Conservation (phyloP, 2,888 invertebrate species). For the Lottia scabra region DNA sequence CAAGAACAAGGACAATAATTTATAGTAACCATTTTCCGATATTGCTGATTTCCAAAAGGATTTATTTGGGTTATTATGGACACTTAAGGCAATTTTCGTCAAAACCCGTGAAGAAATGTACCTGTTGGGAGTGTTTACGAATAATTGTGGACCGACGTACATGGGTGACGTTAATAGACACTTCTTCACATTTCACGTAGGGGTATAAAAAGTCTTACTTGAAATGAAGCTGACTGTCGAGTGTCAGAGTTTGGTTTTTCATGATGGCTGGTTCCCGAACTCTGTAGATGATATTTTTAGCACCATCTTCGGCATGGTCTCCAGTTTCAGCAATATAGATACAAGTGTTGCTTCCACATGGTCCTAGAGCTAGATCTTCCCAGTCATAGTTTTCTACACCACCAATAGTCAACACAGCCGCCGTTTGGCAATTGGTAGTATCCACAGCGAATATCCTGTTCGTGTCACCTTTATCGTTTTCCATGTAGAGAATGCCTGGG, state of each 20-base stretch:
- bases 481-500: constrained; percentile 21
- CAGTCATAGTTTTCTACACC: constrained; percentile 32
- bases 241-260: constrained; percentile 5
- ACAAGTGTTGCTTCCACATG: constrained; percentile 15
- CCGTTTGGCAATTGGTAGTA: background rate
- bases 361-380: constrained; percentile 42
- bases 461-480: constrained; percentile 28
- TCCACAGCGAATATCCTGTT: constrained; percentile 24
- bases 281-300: constrained; percentile 23
- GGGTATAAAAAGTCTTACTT: background rate
- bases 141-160: too few species aligned
- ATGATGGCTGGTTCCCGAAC: constrained; percentile 22
- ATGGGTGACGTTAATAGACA: too few species aligned
- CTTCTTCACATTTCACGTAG: too few species aligned
- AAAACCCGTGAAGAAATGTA: too few species aligned
- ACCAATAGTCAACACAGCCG: constrained; percentile 16
- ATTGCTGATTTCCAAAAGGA: too few species aligned
- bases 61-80: too few species aligned
- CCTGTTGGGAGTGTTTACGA: too few species aligned
- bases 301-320: constrained; percentile 4
- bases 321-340: constrained; percentile 23
- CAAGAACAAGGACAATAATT: too few species aligned
- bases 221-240: background rate
- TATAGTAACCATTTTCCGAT: too few species aligned
- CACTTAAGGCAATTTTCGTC: too few species aligned